phyloP scores from a whole-genome alignment of 2,888 invertebrate species.

The Cosmia trapezina region DNA sequence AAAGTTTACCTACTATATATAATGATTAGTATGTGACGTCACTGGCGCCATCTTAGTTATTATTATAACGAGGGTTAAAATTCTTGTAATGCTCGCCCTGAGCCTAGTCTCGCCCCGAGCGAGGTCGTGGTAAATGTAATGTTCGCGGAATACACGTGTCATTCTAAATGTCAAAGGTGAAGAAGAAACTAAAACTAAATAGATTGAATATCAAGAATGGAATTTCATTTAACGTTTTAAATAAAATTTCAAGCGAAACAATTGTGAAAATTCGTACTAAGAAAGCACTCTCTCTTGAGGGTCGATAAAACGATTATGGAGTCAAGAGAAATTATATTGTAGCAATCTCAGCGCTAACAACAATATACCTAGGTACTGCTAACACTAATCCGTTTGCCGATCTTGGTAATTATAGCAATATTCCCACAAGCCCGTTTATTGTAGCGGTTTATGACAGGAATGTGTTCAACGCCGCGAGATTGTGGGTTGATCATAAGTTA shows the following conservation, averaged over 20 bases:
- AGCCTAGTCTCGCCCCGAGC: slow-evolving; percentile 24
- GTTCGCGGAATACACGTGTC: slow-evolving; percentile 28
- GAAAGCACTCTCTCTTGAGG: not conserved
- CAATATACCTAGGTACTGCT: not conserved
- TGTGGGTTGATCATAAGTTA: slow-evolving; percentile 28
- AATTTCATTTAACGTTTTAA: not conserved
- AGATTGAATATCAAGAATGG: not conserved
- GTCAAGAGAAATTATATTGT: slow-evolving; percentile 9
- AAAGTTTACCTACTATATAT: slow-evolving; percentile 26
- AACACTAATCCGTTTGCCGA: slow-evolving; percentile 34
- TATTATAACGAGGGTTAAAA: slow-evolving; percentile 55
- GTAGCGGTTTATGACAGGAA: not conserved
- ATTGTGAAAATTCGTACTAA: slow-evolving; percentile 1
- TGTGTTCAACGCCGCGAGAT: not conserved
- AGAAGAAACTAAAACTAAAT: slow-evolving; percentile 2
- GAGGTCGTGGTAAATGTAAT: slow-evolving; percentile 35
- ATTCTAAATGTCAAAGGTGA: slow-evolving; percentile 45
- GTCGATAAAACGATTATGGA: slow-evolving; percentile 31
- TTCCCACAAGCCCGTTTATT: slow-evolving; percentile 35
- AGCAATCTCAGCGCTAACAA: slow-evolving; percentile 26
- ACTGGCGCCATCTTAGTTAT: slow-evolving; percentile 38
- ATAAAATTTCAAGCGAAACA: not conserved
- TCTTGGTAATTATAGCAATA: slow-evolving; percentile 41
- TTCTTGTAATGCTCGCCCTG: slow-evolving; percentile 48
- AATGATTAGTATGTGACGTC: slow-evolving; percentile 36